phyloP scores from a whole-genome alignment of 2,113 vertebrate genomes.

The Epinephelus lanceolatus region DNA sequence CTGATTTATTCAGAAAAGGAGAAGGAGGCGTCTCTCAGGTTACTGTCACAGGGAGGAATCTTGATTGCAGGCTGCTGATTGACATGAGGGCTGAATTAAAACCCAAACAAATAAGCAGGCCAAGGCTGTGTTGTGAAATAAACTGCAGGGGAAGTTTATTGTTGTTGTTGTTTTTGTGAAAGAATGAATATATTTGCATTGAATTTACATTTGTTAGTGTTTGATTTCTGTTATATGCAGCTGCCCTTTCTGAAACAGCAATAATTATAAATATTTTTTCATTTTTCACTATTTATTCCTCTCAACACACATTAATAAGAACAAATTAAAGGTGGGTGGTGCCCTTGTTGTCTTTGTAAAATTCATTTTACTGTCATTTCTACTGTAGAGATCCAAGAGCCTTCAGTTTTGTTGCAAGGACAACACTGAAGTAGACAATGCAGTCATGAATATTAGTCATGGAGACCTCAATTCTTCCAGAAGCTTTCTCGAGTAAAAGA shows the following conservation, averaged over 20 bases:
- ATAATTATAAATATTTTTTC: not conserved
- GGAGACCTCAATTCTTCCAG: too few relatives aligned
- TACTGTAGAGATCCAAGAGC: not conserved
- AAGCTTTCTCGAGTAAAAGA: too few relatives aligned
- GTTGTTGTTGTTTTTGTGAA: not conserved
- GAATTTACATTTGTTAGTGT: not conserved
- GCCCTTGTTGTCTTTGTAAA: conserved; percentile 1
- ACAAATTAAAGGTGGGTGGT: not conserved
- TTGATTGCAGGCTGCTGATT: conserved; percentile 80
- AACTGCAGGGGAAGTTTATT: not conserved
- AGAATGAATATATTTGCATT: not conserved
- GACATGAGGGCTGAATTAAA: conserved; percentile 60
- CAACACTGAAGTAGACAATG: too few relatives aligned
- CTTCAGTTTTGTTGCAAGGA: too few relatives aligned
- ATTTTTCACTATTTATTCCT: not conserved
- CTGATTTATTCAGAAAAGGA: conserved; percentile 78
- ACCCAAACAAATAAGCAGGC: conserved; percentile 11
- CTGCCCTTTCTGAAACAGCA: not conserved
- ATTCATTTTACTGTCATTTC: not conserved
- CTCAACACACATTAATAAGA: not conserved
- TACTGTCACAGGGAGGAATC: conserved; percentile 73
- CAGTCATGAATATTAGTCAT: too few relatives aligned
- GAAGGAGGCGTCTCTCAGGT: conserved; percentile 72
- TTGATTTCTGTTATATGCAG: not conserved
- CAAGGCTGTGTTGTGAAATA: not conserved